Evolutionary conservation across 2,888 invertebrate genomes (phyloP).

Genomic region (Lathronympha strigana): DNA sequence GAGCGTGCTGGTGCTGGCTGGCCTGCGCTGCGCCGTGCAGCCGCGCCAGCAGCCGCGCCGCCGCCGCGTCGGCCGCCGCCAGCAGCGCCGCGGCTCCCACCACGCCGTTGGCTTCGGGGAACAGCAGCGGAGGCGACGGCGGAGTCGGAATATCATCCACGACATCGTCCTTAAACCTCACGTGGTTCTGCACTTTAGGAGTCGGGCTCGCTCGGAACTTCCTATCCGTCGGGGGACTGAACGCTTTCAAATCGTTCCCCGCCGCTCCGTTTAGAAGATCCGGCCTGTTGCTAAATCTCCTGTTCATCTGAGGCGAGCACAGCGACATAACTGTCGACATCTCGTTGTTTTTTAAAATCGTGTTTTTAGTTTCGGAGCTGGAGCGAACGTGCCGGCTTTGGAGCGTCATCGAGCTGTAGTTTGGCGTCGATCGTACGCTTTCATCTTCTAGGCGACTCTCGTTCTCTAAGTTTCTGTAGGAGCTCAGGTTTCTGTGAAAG

Average conservation of each 20-base stretch:
- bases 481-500: constrained; percentile 84
- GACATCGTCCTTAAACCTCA: constrained; percentile 77
- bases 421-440: constrained; percentile 62
- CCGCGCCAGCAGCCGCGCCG: constrained; percentile 86
- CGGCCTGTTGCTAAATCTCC: constrained; percentile 76
- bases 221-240: constrained; percentile 69
- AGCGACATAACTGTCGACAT: constrained; percentile 74
- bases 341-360: constrained; percentile 77
- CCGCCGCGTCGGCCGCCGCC: constrained; percentile 84
- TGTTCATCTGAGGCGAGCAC: constrained; percentile 83
- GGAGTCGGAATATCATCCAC: constrained; percentile 77
- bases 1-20: constrained; percentile 89
- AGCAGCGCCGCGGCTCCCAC: constrained; percentile 77
- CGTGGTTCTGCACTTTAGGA: constrained; percentile 74
- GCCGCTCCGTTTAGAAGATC: constrained; percentile 76
- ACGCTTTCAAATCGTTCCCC: constrained; percentile 64
- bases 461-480: constrained; percentile 84
- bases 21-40: constrained; percentile 89
- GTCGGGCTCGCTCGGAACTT: constrained; percentile 71
- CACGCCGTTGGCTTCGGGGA: constrained; percentile 75
- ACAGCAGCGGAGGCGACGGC: constrained; percentile 75
- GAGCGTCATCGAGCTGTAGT: constrained; percentile 73
- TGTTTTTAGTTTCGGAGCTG: constrained; percentile 77
- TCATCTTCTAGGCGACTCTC: constrained; percentile 75
- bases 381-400: constrained; percentile 77